phyloP scores from a whole-genome alignment of 2,797 vertebrate species.

The Phyllotis vaccarum region DNA sequence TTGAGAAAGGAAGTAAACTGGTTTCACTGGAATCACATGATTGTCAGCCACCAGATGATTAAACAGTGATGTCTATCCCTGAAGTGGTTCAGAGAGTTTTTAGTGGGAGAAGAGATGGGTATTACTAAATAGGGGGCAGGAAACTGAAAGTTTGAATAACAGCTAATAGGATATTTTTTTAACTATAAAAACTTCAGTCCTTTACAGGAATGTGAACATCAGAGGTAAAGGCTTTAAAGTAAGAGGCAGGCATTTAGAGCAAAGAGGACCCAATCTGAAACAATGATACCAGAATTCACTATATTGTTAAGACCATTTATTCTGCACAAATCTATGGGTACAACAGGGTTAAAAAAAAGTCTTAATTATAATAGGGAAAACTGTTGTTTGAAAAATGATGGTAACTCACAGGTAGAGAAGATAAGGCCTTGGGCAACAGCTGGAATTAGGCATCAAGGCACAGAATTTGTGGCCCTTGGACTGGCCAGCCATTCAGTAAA shows the following conservation, averaged over 20 bases:
- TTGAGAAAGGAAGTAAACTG: slow-evolving; percentile 16
- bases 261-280: background rate
- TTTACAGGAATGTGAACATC: background rate
- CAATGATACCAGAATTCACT: background rate
- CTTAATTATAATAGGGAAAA: background rate
- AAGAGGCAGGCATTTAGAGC: background rate
- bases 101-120: background rate
- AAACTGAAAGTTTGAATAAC: background rate
- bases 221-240: background rate
- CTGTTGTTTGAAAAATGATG: background rate
- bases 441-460: background rate
- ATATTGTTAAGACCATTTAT: background rate
- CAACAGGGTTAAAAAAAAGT: background rate
- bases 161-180: background rate
- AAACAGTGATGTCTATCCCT: background rate
- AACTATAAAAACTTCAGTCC: background rate
- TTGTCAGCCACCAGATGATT: background rate
- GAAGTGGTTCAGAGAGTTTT: background rate
- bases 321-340: background rate
- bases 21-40: background rate
- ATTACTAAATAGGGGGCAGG: background rate
- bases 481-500: background rate
- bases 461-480: background rate
- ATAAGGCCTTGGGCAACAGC: background rate
- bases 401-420: background rate